Percentiles rank a stretch among this genome's conserved stretches.
Conservation (phyloP, 2,888 invertebrate species). For the Margaritifera margaritifera region DNA sequence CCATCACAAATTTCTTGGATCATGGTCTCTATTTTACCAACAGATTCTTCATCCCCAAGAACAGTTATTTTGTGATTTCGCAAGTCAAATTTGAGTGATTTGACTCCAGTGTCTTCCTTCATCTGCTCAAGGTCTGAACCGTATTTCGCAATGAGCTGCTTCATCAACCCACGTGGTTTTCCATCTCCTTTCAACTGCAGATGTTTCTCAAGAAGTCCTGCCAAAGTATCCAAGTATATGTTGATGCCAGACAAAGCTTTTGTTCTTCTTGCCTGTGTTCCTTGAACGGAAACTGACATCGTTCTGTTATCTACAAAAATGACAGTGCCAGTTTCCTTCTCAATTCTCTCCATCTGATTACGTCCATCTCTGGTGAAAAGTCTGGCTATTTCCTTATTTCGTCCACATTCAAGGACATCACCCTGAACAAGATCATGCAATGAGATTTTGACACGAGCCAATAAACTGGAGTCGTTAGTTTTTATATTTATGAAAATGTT, state of each 20-base stretch:
- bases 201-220: constrained; percentile 14
- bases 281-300: constrained; percentile 39
- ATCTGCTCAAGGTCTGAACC: constrained; percentile 40
- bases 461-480: constrained; percentile 25
- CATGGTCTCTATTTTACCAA: constrained; percentile 25
- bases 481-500: constrained; percentile 35
- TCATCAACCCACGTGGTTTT: constrained; percentile 53
- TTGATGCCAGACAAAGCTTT: constrained; percentile 23
- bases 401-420: constrained; percentile 31
- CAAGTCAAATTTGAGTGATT: constrained; percentile 37
- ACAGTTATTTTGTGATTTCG: constrained; percentile 34
- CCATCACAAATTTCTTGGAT: constrained; percentile 19
- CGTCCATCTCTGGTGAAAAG: constrained; percentile 42
- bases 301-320: constrained; percentile 39
- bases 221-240: constrained; percentile 21
- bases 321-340: constrained; percentile 24
- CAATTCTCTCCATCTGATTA: constrained; percentile 26
- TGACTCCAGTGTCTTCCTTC: constrained; percentile 22
- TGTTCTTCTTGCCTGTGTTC: constrained; percentile 19
- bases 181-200: constrained; percentile 37
- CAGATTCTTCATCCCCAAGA: constrained; percentile 31
- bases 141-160: constrained; percentile 44
- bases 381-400: constrained; percentile 10
- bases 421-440: constrained; percentile 40
- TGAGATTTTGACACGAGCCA: constrained; percentile 29